These are phyloP conservation scores for Chymomyza costata DNA, from an alignment of 1,140 invertebrate genomes.

Conservation along the genomic window DNA sequence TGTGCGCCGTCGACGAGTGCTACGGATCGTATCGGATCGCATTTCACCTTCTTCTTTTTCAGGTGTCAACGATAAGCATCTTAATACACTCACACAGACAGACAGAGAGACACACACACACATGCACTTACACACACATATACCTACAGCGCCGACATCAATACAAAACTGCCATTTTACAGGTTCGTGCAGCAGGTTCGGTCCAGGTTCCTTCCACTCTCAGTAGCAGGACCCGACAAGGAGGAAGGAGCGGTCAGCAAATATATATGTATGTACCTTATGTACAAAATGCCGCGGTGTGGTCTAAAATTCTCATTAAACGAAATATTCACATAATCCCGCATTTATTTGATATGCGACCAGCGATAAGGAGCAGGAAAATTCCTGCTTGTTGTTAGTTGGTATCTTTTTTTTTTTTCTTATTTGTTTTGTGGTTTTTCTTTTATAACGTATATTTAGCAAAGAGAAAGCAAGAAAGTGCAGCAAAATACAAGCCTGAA, in stretches of 20 bases:
- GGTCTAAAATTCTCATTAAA: slow-evolving; percentile 73
- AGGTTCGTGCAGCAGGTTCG: no score
- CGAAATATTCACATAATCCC: slow-evolving; percentile 74
- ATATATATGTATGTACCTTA: no score
- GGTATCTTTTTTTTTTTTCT: no score
- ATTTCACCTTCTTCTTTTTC: slow-evolving; percentile 73
- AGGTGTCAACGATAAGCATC: slow-evolving; percentile 74
- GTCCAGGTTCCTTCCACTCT: not conserved
- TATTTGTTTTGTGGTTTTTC: slow-evolving; percentile 1
- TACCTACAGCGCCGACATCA: no score
- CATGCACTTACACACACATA: slow-evolving; percentile 2
- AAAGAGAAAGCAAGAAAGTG: slow-evolving; percentile 21
- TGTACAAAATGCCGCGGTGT: slow-evolving; percentile 46
- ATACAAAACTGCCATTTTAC: no score
- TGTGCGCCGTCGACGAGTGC: slow-evolving; percentile 47
- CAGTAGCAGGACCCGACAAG: slow-evolving; percentile 21
- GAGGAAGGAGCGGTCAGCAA: no score
- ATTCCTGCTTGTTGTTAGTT: not conserved
- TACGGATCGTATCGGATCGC: slow-evolving; percentile 69
- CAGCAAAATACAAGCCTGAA: no score
- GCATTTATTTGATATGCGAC: slow-evolving; percentile 74
- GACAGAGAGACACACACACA: slow-evolving; percentile 20
- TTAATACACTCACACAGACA: slow-evolving; percentile 52
- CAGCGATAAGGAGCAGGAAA: slow-evolving; percentile 41
- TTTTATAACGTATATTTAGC: slow-evolving; percentile 22